Percentiles rank a stretch among this genome's conserved stretches.
These are phyloP conservation scores for Drosophila birchii DNA, from an alignment of 2,888 invertebrate species.

Conservation along the genomic window DNA sequence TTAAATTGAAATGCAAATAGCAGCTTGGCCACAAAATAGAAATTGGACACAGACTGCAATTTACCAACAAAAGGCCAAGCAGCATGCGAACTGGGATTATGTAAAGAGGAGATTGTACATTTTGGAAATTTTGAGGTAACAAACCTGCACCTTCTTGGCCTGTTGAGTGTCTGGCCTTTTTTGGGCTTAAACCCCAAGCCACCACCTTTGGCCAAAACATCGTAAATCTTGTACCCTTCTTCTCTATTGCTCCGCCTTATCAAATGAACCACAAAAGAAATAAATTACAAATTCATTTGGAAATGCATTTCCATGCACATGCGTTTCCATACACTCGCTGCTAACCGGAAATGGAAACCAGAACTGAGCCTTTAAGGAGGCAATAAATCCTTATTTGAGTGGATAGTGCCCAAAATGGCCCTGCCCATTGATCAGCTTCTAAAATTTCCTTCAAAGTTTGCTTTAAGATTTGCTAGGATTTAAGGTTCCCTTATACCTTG, in stretches of 20 bases:
- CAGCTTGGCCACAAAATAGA: slow-evolving; percentile 47
- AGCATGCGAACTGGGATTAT: slow-evolving; percentile 2
- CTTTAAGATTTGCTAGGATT: not conserved
- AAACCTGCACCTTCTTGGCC: slow-evolving; percentile 4
- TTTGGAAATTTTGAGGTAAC: slow-evolving; percentile 1
- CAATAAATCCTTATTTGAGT: slow-evolving; percentile 49
- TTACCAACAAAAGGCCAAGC: slow-evolving; percentile 11
- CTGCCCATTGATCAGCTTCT: not conserved
- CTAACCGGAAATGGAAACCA: slow-evolving; percentile 24
- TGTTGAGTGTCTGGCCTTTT: slow-evolving; percentile 10
- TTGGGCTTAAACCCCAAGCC: not conserved
- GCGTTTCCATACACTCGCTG: slow-evolving; percentile 8
- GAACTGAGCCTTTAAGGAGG: slow-evolving; percentile 35
- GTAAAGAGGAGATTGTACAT: not conserved
- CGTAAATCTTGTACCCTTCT: not conserved
- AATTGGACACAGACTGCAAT: slow-evolving; percentile 6
- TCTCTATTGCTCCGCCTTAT: not conserved
- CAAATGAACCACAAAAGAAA: slow-evolving; percentile 41
- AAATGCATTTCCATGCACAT: slow-evolving; percentile 48
- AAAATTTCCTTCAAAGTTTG: not conserved
- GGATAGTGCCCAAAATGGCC: slow-evolving; percentile 4
- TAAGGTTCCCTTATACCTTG: too few relatives aligned
- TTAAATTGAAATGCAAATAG: slow-evolving; percentile 53
- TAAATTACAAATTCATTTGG: slow-evolving; percentile 46
- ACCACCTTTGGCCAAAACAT: not conserved